phyloP scores from a whole-genome alignment of 1,140 invertebrate genomes.

The Pollicipes pollicipes region DNA sequence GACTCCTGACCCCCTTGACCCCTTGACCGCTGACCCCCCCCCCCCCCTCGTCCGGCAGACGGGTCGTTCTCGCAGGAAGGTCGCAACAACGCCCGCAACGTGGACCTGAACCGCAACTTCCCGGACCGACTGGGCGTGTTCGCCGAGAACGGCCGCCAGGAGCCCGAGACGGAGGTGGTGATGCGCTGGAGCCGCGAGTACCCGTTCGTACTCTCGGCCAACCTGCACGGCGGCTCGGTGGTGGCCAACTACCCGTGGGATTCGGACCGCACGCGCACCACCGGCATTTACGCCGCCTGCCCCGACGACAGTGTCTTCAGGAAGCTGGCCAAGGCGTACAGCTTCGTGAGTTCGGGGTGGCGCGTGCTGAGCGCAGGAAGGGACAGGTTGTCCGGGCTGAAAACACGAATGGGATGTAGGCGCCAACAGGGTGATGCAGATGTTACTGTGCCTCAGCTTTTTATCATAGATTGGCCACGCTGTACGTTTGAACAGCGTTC shows the following conservation, averaged over 20 bases:
- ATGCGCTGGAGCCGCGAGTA: slow-evolving; percentile 73
- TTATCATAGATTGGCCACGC: too few species aligned
- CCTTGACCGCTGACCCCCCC: too few species aligned
- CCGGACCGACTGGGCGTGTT: slow-evolving; percentile 44
- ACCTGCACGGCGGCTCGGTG: slow-evolving; percentile 82
- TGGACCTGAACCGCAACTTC: slow-evolving; percentile 94
- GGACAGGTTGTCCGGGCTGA: too few species aligned
- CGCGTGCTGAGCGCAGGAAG: neutral
- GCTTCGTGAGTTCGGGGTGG: slow-evolving; percentile 38
- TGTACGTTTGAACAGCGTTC: too few species aligned
- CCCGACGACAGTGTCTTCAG: slow-evolving; percentile 74
- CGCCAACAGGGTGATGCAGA: too few species aligned
- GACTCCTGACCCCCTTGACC: too few species aligned
- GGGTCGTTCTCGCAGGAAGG: slow-evolving; percentile 29
- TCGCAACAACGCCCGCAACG: slow-evolving; percentile 54
- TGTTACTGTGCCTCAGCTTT: too few species aligned
- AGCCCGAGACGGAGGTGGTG: slow-evolving; percentile 75
- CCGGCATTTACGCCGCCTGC: slow-evolving; percentile 30
- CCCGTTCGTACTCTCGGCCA: slow-evolving; percentile 90
- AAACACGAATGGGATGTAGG: too few species aligned
- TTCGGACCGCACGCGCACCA: slow-evolving; percentile 29
- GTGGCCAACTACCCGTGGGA: slow-evolving; percentile 92
- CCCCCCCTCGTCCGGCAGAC: too few species aligned
- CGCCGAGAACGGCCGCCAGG: slow-evolving; percentile 19
- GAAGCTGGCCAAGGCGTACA: slow-evolving; percentile 61